A percentile compares a stretch with the other conserved stretches of the same genome.
phyloP scores from a whole-genome alignment of 2,113 vertebrate species.

The Gallinago paraguaiae region DNA sequence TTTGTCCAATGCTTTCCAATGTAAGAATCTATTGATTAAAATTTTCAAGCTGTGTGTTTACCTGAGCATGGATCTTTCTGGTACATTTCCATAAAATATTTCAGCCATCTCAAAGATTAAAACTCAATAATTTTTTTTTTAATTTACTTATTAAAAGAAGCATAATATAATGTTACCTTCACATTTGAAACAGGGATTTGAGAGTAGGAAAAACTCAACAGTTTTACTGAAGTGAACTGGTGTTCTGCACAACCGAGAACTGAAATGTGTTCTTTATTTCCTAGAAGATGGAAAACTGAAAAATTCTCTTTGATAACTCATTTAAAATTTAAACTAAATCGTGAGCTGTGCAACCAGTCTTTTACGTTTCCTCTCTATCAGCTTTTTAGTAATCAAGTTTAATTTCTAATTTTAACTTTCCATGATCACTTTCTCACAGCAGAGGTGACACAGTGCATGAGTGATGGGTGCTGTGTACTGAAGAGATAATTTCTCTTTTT shows the following conservation, averaged over 20 bases:
- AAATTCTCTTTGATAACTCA: background rate
- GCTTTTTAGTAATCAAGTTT: background rate
- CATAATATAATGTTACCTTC: background rate
- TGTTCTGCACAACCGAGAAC: background rate
- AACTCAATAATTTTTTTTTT: background rate
- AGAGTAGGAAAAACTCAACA: background rate
- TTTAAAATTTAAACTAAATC: background rate
- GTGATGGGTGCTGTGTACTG: too few relatives aligned
- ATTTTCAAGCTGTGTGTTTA: background rate
- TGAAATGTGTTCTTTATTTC: background rate
- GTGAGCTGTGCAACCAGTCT: background rate
- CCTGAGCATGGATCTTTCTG: background rate
- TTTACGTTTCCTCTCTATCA: background rate
- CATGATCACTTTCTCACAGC: background rate
- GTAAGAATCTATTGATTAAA: background rate
- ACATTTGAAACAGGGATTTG: background rate
- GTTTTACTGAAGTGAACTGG: fast-evolving
- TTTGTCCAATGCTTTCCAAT: background rate
- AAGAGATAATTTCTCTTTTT: background rate
- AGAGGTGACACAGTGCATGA: background rate
- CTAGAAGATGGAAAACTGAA: background rate
- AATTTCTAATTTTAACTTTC: background rate
- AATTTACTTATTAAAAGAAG: background rate
- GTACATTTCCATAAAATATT: background rate
- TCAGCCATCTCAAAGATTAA: background rate